Base-by-base conservation (phyloP, 2,797 vertebrate species). In the Leptoclinus maculatus region DNA sequence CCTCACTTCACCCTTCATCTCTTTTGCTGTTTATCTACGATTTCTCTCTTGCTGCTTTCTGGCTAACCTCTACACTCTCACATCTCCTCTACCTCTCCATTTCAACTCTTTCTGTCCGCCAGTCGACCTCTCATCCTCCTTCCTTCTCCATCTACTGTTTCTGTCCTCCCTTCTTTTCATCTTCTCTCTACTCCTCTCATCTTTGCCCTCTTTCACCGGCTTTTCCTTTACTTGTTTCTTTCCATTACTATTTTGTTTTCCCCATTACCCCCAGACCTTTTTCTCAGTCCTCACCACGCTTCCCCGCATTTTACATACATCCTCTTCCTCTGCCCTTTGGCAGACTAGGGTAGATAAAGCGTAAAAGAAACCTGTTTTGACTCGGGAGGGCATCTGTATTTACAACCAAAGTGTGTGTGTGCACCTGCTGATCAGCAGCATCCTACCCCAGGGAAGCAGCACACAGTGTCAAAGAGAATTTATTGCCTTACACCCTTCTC, bases 401-500 rank as follows among this genome's bases (percentile, higher is more conserved):
- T 91, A 88, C 83, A 91, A 82, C 81, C 82, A 57, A 66, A 66
- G 77, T 77, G 76, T 78, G 71, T 78, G 71, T 60, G 71, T 80
- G 76, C 49, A 83, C 66, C 81, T 70, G 80, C 84, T 89, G 90
- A 92, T 91, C 85, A 84, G 83, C 38, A 83, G 84, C 78, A 78
- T 73, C 54, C 29, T 74, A 80, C 77, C 66, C 67, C 67, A 63
- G 72, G 67, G 82, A 87, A 73, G 78, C 81, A 70, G 75, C 75
- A n/a, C 72, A n/a, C 62, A n/a, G 73, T 88, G 86, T 90, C 88
- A 90, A 76, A 85, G 79, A 49, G 77, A 86, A 93, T 93, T 83
- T 85, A 90, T 89, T 75, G 83, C 72, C 74, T 62, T 74, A 64
- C 84, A 84, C 79, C 79, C 71, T 74, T 87, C 67, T 74, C 82